Evolutionary conservation across 2,888 invertebrate species (phyloP).

Genomic region (Leptopilina myrica): DNA sequence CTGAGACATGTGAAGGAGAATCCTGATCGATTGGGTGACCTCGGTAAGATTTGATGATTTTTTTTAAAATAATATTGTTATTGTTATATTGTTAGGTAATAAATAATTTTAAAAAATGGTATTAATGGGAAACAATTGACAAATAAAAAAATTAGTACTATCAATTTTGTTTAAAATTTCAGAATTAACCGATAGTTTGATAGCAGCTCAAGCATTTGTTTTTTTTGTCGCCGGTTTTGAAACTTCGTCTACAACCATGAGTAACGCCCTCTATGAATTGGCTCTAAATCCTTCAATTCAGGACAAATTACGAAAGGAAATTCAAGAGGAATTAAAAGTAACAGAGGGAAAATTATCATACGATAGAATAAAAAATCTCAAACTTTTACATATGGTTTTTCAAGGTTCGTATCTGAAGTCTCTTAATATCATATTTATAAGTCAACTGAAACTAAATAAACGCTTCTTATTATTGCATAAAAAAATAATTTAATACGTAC

Average conservation of each 20-base stretch:
- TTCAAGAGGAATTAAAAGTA: constrained; percentile 65
- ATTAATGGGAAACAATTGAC: too few relatives aligned
- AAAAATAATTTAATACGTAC: too few relatives aligned
- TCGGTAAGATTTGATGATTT: background rate
- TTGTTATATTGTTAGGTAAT: too few relatives aligned
- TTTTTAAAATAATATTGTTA: too few relatives aligned
- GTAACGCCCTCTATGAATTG: constrained; percentile 69
- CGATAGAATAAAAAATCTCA: constrained; percentile 73
- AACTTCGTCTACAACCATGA: constrained; percentile 1
- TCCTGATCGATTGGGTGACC: background rate
- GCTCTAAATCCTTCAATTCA: constrained; percentile 75
- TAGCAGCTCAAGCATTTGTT: constrained; percentile 74
- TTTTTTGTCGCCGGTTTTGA: constrained; percentile 75
- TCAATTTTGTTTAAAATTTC: background rate
- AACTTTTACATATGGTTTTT: constrained; percentile 74
- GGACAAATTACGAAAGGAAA: constrained; percentile 72
- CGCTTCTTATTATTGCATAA: too few relatives aligned
- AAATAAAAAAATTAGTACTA: too few relatives aligned
- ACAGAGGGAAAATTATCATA: constrained; percentile 71
- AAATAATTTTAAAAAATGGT: too few relatives aligned
- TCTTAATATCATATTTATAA: too few relatives aligned
- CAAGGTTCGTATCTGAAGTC: constrained; percentile 60
- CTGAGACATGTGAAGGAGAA: constrained; percentile 57
- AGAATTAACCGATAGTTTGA: constrained; percentile 68
- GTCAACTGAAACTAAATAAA: too few relatives aligned